Base-by-base conservation (phyloP, 1,140 invertebrate species). In the Diachasma alloeum region DNA sequence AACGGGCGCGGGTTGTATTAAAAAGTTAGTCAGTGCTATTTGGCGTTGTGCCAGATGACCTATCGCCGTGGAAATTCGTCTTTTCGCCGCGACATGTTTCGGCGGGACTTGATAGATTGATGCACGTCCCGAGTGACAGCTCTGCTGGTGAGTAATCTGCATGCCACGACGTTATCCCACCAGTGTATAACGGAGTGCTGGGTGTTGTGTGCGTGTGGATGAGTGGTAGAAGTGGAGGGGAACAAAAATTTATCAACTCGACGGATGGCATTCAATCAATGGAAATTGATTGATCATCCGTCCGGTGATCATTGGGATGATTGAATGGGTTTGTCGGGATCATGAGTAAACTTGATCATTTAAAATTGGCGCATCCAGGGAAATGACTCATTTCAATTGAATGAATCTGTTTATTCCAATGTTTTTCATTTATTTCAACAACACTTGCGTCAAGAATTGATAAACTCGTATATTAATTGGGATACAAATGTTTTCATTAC, bases 71-170 rank as follows among this genome's bases (percentile, higher is more conserved):
- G 76, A 82, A 83, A 85, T 85, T 80, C 72, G 84, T 85, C 85
- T 85, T 86, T 86, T 85, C 85, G 81, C 82, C 83, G 80, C 82
- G 79, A 81, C 84, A 79, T 82, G 80, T 74, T 81, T 76, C 79
- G 79, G 69, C 79, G 72, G 79, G 78, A 75, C 74, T 79, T 74
- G 78, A 79, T 81, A 81, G 83, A 86, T 86, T 83, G 84, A 86
- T 85, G 82, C 81, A 76, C 77, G 79, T 70, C 80, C 80, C 82
- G 81, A 83, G 84, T 83, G 82, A 82, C 83, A 80, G 71, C 75
- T 71, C 66, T 4, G 36, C 36, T 39, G 15, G 74, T 83, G 79
- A 84, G 74, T 80, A 77, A 85, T 85, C 80, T 74, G 83, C 81
- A 83, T 83, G 77, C 84, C 81, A 63, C 22, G 24, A 19, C 19